phyloP scores from a whole-genome alignment of 2,113 vertebrate genomes.

The Candoia aspera region DNA sequence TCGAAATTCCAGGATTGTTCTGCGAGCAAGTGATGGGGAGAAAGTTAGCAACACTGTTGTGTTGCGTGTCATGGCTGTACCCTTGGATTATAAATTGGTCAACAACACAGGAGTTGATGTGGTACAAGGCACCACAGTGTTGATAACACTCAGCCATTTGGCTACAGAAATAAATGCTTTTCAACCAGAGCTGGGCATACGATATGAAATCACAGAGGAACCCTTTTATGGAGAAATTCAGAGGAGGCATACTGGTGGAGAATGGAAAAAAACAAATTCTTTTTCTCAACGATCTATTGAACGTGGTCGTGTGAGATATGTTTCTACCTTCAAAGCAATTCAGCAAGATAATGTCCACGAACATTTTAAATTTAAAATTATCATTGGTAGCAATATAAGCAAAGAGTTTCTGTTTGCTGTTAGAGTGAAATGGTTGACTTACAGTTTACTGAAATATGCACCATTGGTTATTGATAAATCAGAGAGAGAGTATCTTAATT shows the following conservation, averaged over 20 bases:
- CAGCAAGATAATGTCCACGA: constrained; percentile 77
- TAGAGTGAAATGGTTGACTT: constrained; percentile 80
- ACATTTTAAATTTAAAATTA: constrained; percentile 85
- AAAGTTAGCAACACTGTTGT: constrained; percentile 90
- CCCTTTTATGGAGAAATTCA: constrained; percentile 85
- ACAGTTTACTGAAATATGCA: constrained; percentile 75
- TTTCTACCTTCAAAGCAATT: constrained; percentile 77
- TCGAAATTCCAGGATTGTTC: constrained; percentile 84
- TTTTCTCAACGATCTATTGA: constrained; percentile 85
- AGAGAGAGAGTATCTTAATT: constrained; percentile 75
- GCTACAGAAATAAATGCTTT: constrained; percentile 80
- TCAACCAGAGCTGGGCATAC: constrained; percentile 75
- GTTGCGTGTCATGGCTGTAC: constrained; percentile 80
- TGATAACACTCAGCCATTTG: constrained; percentile 78
- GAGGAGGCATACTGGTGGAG: constrained; percentile 72
- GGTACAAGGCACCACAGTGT: constrained; percentile 73
- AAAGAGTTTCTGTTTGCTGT: constrained; percentile 80
- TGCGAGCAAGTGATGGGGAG: constrained; percentile 87
- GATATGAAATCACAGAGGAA: constrained; percentile 75
- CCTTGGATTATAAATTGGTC: constrained; percentile 79
- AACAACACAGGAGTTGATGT: constrained; percentile 80
- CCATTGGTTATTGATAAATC: constrained; percentile 79
- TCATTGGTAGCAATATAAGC: constrained; percentile 72
- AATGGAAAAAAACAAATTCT: constrained; percentile 78
- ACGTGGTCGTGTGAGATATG: constrained; percentile 76